Conservation (phyloP, 2,888 invertebrate species). For the Eupsilia transversa region DNA sequence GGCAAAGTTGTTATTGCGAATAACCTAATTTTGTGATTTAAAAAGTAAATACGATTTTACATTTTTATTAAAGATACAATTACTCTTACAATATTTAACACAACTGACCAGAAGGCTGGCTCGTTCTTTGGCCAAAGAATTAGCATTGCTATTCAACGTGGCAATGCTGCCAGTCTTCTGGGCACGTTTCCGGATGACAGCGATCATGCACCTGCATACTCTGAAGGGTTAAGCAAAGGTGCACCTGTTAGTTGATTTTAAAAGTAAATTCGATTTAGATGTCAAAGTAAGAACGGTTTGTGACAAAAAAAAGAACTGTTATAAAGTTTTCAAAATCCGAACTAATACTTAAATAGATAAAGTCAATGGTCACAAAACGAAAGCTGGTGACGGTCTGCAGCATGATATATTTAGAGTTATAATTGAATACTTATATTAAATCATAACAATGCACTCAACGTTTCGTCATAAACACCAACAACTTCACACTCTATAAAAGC, state of each 20-base stretch:
- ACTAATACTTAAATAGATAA: neutral
- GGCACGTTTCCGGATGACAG: too few species aligned
- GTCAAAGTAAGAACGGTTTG: neutral
- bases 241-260: too few species aligned
- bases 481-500: constrained; percentile 31
- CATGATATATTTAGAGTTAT: neutral
- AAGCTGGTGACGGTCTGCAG: too few species aligned
- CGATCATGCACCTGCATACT: too few species aligned
- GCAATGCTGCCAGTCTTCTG: too few species aligned
- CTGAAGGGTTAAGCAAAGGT: too few species aligned
- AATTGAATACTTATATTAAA: neutral
- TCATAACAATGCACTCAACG: neutral
- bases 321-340: neutral
- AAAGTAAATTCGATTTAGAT: constrained; percentile 24
- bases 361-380: too few species aligned
- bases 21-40: constrained; percentile 28
- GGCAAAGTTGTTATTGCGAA: constrained; percentile 31
- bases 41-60: constrained; percentile 26
- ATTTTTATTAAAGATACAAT: too few species aligned
- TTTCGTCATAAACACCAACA: neutral
- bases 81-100: too few species aligned
- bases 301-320: neutral
- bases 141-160: too few species aligned
- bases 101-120: too few species aligned
- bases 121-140: too few species aligned